Conservation (phyloP, 2,113 vertebrate genomes). For the Clarias magur region DNA sequence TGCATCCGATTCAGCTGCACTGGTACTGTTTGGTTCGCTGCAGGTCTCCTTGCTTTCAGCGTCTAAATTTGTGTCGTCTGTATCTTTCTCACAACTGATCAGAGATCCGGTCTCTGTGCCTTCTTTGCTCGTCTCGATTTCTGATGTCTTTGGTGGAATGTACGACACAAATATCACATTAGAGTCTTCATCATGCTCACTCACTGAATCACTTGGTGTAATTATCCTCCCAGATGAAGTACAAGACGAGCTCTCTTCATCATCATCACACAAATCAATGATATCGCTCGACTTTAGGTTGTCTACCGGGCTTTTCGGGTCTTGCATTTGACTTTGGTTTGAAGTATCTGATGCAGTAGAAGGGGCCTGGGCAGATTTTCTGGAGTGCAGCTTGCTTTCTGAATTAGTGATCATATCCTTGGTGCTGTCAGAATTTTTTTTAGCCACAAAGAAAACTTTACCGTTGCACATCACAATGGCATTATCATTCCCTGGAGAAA, state of each 20-base stretch:
- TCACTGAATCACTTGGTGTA: slow-evolving; percentile 31
- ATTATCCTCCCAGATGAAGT: slow-evolving; percentile 23
- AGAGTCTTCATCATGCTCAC: slow-evolving; percentile 65
- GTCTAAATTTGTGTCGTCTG: background rate
- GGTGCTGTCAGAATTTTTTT: slow-evolving; percentile 62
- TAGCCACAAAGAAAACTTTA: slow-evolving; percentile 81
- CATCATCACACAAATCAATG: slow-evolving; percentile 70
- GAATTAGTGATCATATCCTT: slow-evolving; percentile 38
- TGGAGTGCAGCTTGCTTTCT: background rate
- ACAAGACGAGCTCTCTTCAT: slow-evolving; percentile 41
- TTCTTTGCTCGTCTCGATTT: background rate
- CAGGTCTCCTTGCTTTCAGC: background rate
- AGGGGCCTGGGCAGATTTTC: slow-evolving; percentile 7
- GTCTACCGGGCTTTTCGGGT: background rate
- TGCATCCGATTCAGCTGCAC: background rate
- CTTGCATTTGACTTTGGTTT: background rate
- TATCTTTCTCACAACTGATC: background rate
- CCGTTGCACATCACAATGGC: slow-evolving; percentile 83
- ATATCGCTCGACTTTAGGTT: slow-evolving; percentile 55
- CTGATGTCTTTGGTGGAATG: slow-evolving; percentile 64
- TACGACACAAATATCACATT: slow-evolving; percentile 76
- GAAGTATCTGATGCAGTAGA: background rate
- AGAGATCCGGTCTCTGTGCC: background rate
- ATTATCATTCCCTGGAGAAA: slow-evolving; percentile 72
- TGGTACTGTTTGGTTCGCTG: background rate